Base-by-base conservation (phyloP, 37 sponge, comb jelly and placozoan species). In the Haliclona indistincta region DNA sequence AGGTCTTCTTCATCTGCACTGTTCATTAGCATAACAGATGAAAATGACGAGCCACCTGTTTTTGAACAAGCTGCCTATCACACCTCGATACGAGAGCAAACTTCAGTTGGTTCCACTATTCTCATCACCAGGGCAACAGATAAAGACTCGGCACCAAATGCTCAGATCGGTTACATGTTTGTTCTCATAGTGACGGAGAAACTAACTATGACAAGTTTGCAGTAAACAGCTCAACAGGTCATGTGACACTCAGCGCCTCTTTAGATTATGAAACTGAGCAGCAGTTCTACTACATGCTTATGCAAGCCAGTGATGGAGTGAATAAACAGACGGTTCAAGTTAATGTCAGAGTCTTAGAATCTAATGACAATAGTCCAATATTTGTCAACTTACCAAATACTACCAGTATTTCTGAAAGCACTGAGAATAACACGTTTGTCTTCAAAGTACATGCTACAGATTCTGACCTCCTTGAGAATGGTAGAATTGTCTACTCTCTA, bases 321-420 rank as follows among this genome's bases (percentile, higher is more conserved):
- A 64, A 34, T 3, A 61, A 26, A 37, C 71, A 47, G 26, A 56
- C 56, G 22, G 81, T 66, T 2, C 25, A 17, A 6, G 85, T 92
- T 8, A 83, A 67, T 28, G 62, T 92, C 33, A 68, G 73, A 2
- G 74, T 92, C 11, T 68, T 84, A 13, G 93, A 88, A 13, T 64
- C 83, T 40, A 92, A 92, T 54, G 89, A 88, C 34, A 70, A 78
- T 22, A 0, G 33, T 10, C 93, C 93, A 37, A 40, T 35, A 23
- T 84, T 92, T 38, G 43, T 42, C 10, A 79, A 76, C 52, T 78
- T 81, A 25, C 88, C 85, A 15, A 54, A 39, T 28, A 66, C n/a
- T 23, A 78, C 77, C 1, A 28, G 4, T 4, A 33, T 92, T n/a
- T 51, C 78, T n/a, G 93, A 92, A 64, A 49, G 80, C 53, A 76